phyloP scores from a whole-genome alignment of 1,140 invertebrate genomes.

The Notospermus geniculatus region DNA sequence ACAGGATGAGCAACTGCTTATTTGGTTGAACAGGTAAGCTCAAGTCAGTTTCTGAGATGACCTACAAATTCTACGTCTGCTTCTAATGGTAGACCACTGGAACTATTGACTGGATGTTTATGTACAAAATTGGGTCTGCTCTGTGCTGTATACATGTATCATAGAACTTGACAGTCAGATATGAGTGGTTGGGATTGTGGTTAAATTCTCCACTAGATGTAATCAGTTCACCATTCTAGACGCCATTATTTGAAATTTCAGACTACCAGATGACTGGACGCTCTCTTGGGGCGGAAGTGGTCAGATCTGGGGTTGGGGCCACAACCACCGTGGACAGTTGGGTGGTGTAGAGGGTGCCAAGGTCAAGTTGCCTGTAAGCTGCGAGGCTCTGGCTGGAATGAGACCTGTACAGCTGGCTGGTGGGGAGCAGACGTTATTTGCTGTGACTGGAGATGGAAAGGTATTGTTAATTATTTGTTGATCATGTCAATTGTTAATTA shows the following conservation, averaged over 20 bases:
- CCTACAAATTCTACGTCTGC: too few relatives aligned
- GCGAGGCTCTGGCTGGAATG: conserved; percentile 80
- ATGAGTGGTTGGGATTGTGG: too few relatives aligned
- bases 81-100: too few relatives aligned
- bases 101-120: too few relatives aligned
- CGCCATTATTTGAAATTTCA: conserved; percentile 25
- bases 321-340: conserved; percentile 92
- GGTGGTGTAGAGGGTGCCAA: conserved; percentile 92
- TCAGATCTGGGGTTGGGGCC: conserved; percentile 96
- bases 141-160: too few relatives aligned
- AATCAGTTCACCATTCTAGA: too few relatives aligned
- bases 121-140: too few relatives aligned
- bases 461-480: conserved; percentile 66
- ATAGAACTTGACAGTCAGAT: too few relatives aligned
- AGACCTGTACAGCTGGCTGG: conserved; percentile 88
- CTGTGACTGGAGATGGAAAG: conserved; percentile 92
- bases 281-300: conserved; percentile 86
- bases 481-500: too few relatives aligned
- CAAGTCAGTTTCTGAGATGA: too few relatives aligned
- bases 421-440: conserved; percentile 92
- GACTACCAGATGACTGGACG: conserved; percentile 87
- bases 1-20: conserved; percentile 89
- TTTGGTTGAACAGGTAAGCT: conserved; percentile 86
- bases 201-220: too few relatives aligned
- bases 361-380: conserved; percentile 83